phyloP scores from a whole-genome alignment of 2,797 vertebrate genomes.

The Leuciscus waleckii region DNA sequence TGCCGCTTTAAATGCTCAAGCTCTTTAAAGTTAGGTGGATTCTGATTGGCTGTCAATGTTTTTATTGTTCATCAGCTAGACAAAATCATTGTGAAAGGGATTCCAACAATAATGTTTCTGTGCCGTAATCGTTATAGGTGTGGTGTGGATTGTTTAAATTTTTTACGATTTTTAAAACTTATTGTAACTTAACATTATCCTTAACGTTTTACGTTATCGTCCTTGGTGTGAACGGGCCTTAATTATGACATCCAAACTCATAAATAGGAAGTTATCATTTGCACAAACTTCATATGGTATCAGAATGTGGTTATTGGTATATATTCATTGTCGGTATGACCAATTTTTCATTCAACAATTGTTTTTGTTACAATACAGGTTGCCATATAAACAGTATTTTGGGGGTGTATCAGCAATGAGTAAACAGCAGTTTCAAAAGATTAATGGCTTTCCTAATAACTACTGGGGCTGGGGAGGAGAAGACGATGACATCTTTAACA shows the following conservation, averaged over 20 bases:
- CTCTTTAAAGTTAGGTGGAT: too few relatives aligned
- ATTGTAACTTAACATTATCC: not conserved
- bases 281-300: not conserved
- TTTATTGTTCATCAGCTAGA: not conserved
- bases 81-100: not conserved
- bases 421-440: slow-evolving; percentile 63
- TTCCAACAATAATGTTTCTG: not conserved
- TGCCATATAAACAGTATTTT: slow-evolving; percentile 64
- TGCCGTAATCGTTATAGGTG: not conserved
- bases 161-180: not conserved
- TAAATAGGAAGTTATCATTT: not conserved
- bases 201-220: not conserved
- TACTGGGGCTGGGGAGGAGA: slow-evolving; percentile 71
- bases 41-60: not conserved
- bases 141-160: not conserved
- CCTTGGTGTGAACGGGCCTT: not conserved
- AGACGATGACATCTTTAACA: slow-evolving; percentile 65
- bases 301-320: not conserved
- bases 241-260: not conserved
- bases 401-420: slow-evolving; percentile 64
- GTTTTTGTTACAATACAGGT: slow-evolving; percentile 44
- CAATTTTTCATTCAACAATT: not conserved
- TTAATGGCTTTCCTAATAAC: slow-evolving; percentile 67
- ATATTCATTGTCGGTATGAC: not conserved
- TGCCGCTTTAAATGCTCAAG: too few relatives aligned